Base-by-base conservation (phyloP, 2,888 invertebrate genomes). In the Plagodis pulveraria region DNA sequence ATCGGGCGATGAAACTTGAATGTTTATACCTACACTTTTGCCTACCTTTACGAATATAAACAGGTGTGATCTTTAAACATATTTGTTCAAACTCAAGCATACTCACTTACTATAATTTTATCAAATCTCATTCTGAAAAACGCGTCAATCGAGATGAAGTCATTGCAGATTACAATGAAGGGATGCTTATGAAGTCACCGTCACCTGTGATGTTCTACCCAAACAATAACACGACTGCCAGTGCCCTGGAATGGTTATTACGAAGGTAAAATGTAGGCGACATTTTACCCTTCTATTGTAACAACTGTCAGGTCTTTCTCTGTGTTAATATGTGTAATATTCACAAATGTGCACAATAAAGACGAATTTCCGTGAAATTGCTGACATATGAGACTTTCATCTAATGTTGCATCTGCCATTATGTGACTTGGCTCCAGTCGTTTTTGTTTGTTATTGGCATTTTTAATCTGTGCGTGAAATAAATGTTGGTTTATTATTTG, bases 361-460 rank as follows among this genome's bases (percentile, higher is more conserved):
- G 44, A 55, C 47, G 40, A 33, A 59, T 50, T 43, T 45, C 50
- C 32, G 55, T 40, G 55, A 12, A 50, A 54, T 47, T 57, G 50
- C 59, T 59, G 54, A 55, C 59, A 46, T 43, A 58, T 59, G 68
- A 62, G 55, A 58, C 55, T 63, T 60, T 60, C 42, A 55, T 48
- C 47, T 10, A 36, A 60, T 60, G 36, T 58, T 44, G 50, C 49
- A 34, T n/a, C 32, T 5, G 22, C 36, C 5, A 2, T 10, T 10
- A 9, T 40, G 9, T 6, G 40, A 40, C 38, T 40, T 40, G 40
- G 10, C 40, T 40, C 0, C 2, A 5, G 2, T 22, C 22, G 22
- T 22, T 22, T 22, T 7, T 36, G 36, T 36, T 36, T 36, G 36
- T 36, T 36, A 6, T 36, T 8, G 1, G 36, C 36, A 1, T 36